Conservation (phyloP, 2,888 invertebrate genomes). For the Cerastis rubricosa region DNA sequence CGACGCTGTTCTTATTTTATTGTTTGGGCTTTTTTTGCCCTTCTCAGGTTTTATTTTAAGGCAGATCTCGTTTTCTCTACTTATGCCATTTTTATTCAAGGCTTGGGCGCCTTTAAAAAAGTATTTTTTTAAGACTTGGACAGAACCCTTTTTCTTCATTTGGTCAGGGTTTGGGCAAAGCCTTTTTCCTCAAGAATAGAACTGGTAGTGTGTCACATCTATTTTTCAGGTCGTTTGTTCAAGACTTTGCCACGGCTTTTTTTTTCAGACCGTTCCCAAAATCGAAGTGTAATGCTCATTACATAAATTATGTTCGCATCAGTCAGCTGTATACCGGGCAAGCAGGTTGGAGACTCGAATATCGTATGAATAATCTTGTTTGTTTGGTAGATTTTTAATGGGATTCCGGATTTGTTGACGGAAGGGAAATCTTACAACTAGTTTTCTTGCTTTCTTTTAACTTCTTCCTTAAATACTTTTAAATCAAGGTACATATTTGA, state of each 20-base stretch:
- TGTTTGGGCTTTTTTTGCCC: neutral
- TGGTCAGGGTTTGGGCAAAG: neutral
- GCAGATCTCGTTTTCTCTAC: neutral
- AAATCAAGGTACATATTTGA: neutral
- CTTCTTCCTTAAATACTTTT: neutral
- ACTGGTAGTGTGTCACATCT: no score
- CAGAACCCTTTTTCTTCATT: neutral
- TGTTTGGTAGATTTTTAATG: conserved; percentile 26
- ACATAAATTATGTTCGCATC: conserved; percentile 1
- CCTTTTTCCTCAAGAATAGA: neutral
- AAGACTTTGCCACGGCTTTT: accelerated
- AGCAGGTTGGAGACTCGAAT: conserved; percentile 22
- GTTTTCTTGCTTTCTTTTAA: conserved; percentile 27
- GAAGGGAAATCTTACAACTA: conserved; percentile 25
- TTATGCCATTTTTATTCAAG: neutral
- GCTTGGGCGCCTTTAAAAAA: neutral
- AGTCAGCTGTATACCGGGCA: neutral
- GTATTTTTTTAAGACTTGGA: neutral
- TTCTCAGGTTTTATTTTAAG: neutral
- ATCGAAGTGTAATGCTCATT: neutral
- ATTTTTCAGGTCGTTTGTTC: neutral
- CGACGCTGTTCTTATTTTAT: neutral
- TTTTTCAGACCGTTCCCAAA: neutral
- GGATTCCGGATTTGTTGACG: conserved; percentile 22
- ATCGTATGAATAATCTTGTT: conserved; percentile 20